Evolutionary conservation across 2,888 invertebrate species (phyloP), one percentile per base, ranked within the genome.

Genomic region (Sphecodes monilicornis): DNA sequence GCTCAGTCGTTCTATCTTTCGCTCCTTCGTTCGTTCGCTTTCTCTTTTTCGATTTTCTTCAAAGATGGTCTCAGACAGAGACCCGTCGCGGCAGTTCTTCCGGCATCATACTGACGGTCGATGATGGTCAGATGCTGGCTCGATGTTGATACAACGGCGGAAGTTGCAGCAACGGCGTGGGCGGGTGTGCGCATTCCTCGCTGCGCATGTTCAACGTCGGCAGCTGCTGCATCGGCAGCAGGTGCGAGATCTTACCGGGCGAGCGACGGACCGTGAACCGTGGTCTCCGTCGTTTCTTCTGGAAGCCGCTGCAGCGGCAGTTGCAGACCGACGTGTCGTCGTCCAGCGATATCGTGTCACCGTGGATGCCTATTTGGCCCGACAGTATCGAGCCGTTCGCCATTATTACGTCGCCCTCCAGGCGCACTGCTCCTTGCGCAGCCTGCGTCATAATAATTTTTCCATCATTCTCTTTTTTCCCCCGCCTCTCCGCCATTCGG

Each of bases 351-450:
- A 94, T 92, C 88, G 94, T 94, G 86, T 95, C 95, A 78, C 95
- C 95, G 88, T 95, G 95, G 88, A 93, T 95, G 72, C 95, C 94
- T 76, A 95, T 92, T 82, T 95, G 95, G 78, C 98, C 98, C 90
- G 98, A 97, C 91, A 98, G 95, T 92, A 98, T 98, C 90, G 97
- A 98, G 83, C 98, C 98, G 93, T 98, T 98, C 69, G 98, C 98
- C 84, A 98, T 98, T 95, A 99, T 99, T 91, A 99, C 98, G 96
- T 99, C 99, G 85, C 99, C 99, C 94, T 99, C 99, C 86, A 99
- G 95, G 84, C 98, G 96, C 36, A 99, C 99, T 80, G 99, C 98
- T 74, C 98, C 98, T 94, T 98, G 98, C 88, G 99, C 97, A 84
- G 99, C 99, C 97, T 98, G 96, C 75, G 94, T 93, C 84, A 84